phyloP scores from a whole-genome alignment of 2,113 vertebrate genomes.

The Tupaia tana region DNA sequence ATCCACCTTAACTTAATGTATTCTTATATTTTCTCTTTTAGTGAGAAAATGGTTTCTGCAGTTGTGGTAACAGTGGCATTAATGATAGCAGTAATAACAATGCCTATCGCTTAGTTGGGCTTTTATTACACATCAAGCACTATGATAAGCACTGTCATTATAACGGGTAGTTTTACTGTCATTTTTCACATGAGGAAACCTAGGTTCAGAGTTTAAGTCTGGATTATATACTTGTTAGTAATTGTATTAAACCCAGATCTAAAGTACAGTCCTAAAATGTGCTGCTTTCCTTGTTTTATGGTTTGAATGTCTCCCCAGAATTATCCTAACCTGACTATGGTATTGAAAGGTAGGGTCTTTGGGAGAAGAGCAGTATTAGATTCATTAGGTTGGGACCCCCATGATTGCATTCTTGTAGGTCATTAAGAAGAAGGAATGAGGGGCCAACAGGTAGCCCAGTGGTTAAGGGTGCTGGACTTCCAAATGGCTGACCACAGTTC shows the following conservation, averaged over 20 bases:
- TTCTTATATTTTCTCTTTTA: not conserved
- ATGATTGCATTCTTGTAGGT: no score
- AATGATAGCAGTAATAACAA: not conserved
- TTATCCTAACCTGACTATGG: no score
- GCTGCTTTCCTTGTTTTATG: not conserved
- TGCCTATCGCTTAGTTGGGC: not conserved
- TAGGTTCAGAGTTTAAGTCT: not conserved
- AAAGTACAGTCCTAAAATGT: not conserved
- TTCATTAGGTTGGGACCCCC: no score
- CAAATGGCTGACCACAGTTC: no score
- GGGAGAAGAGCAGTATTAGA: no score
- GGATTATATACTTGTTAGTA: not conserved
- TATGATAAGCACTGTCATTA: not conserved
- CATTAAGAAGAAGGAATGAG: no score
- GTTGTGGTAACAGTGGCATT: not conserved
- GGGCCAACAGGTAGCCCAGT: no score
- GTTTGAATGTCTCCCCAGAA: no score
- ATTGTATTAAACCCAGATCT: not conserved
- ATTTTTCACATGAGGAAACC: not conserved
- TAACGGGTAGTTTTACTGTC: not conserved
- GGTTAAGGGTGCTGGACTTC: no score
- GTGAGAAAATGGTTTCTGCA: not conserved
- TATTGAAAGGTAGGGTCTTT: no score
- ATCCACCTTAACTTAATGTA: not conserved
- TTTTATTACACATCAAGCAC: not conserved